A percentile compares a stretch with the other conserved stretches of the same genome.
Evolutionary conservation across 2,113 vertebrate species (phyloP).

Genomic region (Ictidomys tridecemlineatus): DNA sequence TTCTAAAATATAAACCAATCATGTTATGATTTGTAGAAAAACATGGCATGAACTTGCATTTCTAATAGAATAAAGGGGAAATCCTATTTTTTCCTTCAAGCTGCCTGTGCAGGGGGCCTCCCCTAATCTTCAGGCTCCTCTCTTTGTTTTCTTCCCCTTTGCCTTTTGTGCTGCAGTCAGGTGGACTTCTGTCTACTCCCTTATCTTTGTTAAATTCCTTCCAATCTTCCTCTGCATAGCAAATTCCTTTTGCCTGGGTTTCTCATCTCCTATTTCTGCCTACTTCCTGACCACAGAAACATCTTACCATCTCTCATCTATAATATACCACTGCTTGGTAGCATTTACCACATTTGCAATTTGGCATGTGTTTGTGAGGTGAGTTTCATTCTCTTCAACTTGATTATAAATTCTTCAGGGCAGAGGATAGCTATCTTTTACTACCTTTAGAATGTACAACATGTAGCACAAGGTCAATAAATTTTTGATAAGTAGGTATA

Average conservation of each 20-base stretch:
- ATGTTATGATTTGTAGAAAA: background rate
- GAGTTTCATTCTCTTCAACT: background rate
- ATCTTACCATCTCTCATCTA: background rate
- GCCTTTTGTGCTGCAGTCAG: background rate
- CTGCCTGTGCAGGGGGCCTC: rapidly evolving
- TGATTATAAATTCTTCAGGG: background rate
- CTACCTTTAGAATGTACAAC: background rate
- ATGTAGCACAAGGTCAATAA: background rate
- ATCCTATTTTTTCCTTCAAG: background rate
- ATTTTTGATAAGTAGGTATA: background rate
- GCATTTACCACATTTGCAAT: background rate
- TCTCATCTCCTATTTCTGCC: background rate
- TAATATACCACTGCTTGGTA: background rate
- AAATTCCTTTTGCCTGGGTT: background rate
- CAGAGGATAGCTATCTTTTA: background rate
- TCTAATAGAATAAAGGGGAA: background rate
- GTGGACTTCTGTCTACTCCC: background rate
- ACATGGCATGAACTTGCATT: background rate
- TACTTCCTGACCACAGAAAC: background rate
- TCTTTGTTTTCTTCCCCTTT: background rate
- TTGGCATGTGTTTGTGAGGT: background rate
- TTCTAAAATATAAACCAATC: background rate
- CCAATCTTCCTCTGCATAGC: background rate
- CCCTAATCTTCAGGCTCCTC: background rate
- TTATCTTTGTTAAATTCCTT: background rate